Conservation (phyloP, 1,140 invertebrate genomes). For the Hypsibius dujardini region DNA sequence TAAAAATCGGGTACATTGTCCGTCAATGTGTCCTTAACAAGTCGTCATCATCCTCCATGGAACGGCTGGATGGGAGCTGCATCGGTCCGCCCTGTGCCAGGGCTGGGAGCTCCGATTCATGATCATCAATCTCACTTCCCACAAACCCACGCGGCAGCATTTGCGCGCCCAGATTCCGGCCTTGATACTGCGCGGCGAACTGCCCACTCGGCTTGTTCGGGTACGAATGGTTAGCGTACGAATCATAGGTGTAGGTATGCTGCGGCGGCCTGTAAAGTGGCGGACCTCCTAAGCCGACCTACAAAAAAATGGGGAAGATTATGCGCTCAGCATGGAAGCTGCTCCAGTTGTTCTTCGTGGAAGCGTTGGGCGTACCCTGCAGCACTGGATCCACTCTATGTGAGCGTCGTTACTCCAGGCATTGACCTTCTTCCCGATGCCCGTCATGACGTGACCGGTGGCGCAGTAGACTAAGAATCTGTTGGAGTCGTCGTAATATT, state of each 20-base stretch:
- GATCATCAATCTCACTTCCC: background rate
- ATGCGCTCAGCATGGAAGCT: background rate
- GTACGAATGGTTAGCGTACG: background rate
- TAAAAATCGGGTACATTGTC: too few relatives aligned
- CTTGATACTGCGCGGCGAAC: slow-evolving; percentile 15
- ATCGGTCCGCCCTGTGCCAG: too few relatives aligned
- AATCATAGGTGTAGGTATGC: slow-evolving; percentile 16
- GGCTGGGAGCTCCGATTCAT: too few relatives aligned
- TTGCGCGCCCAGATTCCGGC: slow-evolving; percentile 1
- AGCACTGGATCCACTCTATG: slow-evolving; percentile 5
- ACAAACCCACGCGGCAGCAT: background rate
- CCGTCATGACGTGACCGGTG: slow-evolving; percentile 15
- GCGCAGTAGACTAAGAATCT: background rate
- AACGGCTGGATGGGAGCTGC: too few relatives aligned
- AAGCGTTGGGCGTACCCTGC: background rate
- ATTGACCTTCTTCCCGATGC: background rate
- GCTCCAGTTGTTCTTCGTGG: background rate
- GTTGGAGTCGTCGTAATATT: slow-evolving; percentile 7
- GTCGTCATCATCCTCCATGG: too few relatives aligned
- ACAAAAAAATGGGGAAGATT: background rate
- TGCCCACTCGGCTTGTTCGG: background rate
- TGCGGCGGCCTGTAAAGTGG: background rate
- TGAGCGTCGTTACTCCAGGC: background rate
- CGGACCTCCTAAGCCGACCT: background rate
- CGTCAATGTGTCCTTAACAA: too few relatives aligned